Evolutionary conservation across 2,113 vertebrate species (phyloP), one percentile per base, ranked within the genome.

Genomic region (Aptenodytes forsteri): DNA sequence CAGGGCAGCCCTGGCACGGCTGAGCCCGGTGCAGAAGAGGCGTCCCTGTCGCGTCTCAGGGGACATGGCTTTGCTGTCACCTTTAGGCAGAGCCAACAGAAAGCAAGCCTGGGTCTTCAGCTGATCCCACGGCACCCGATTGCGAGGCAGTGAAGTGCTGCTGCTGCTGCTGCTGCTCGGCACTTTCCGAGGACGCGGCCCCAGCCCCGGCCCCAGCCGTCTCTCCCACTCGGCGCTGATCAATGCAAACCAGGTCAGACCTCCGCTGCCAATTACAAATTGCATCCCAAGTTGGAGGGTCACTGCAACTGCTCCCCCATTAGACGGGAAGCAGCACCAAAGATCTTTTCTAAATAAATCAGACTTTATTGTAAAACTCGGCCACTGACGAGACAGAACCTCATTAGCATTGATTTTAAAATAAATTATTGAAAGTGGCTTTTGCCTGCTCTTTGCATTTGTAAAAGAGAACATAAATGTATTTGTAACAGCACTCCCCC

Each of bases 311-410:
- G 96, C 94, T 81, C 95, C 89, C 87, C 96, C 90, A 90, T 97
- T 96, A 98, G 98, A 98, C 72, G 92, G 96, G 95, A 98, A 97
- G 96, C 81, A 62, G 94, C 96, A 96, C 97, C 92, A 23, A 97
- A 97, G 98, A 98, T 98, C 98, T 98, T 98, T 98, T 90, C 97
- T 98, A 98, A 98, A 98, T 98, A 98, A 98, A 98, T 98, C 98
- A 98, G 98, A 52, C 96, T 98, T 98, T 96, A 98, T 98, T 98
- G 98, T 98, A 97, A 97, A 98, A 94, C 97, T 97, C 59, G 85
- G 97, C 96, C 95, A 72, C 97, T 90, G 98, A 98, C 93, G 96
- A 98, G 98, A 95, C 97, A 83, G 94, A 98, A 98, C 93, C 97
- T 98, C 97, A 96, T 98, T 98, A 98, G 95, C 98, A 99, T 98